Evolutionary conservation across 1,140 invertebrate genomes (phyloP).

Genomic region (Brachionus rubens): DNA sequence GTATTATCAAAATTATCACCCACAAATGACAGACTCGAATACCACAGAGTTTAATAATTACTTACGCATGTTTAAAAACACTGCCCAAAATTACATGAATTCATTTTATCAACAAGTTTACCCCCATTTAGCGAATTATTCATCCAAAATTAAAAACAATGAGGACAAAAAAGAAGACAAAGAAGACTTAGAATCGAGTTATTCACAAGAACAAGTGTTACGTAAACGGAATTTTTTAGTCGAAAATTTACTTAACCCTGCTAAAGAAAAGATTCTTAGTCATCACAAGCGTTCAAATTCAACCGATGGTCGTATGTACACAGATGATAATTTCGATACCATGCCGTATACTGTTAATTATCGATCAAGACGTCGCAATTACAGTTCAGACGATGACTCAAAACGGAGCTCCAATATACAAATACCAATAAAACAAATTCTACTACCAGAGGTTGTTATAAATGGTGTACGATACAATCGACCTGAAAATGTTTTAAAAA

Average conservation of each 20-base stretch:
- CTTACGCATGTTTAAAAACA: background rate
- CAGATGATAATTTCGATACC: background rate
- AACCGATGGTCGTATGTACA: background rate
- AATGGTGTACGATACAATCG: slow-evolving; percentile 10
- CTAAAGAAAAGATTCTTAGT: background rate
- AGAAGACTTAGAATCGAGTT: background rate
- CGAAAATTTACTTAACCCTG: background rate
- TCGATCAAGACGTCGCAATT: background rate
- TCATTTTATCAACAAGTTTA: background rate
- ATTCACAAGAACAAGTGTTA: background rate
- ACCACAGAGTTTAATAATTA: background rate
- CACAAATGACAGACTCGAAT: background rate
- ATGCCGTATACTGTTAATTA: background rate
- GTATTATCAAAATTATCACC: background rate
- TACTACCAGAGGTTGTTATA: slow-evolving; percentile 1
- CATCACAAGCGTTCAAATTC: background rate
- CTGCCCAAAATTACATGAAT: background rate
- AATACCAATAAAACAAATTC: background rate
- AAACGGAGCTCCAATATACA: background rate
- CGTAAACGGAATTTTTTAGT: background rate
- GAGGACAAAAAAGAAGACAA: background rate
- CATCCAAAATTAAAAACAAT: background rate
- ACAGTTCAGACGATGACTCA: background rate
- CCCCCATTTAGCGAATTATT: background rate
- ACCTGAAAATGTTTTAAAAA: background rate